phyloP scores from a whole-genome alignment of 2,888 invertebrate species.

The Penaeus monodon region DNA sequence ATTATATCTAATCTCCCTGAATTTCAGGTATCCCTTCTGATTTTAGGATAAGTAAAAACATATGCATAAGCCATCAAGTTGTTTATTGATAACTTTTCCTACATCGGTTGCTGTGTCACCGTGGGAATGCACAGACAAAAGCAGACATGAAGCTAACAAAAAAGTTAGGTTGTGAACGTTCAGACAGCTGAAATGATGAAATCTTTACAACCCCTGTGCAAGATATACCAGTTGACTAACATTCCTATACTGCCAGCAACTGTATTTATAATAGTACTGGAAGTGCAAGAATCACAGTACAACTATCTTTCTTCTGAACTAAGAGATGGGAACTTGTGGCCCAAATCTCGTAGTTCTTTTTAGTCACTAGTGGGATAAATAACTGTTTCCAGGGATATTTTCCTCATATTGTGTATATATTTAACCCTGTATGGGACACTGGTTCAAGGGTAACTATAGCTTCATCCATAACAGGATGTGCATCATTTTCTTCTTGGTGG shows the following conservation, averaged over 20 bases:
- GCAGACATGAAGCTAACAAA: constrained; percentile 53
- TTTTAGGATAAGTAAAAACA: not conserved
- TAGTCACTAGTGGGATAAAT: too few relatives aligned
- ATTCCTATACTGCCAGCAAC: constrained; percentile 4
- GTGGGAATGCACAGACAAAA: constrained; percentile 59
- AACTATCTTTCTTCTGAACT: too few relatives aligned
- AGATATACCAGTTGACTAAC: constrained; percentile 11
- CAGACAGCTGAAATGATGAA: constrained; percentile 34
- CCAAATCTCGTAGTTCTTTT: too few relatives aligned
- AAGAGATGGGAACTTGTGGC: too few relatives aligned
- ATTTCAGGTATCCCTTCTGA: not conserved
- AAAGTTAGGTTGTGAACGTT: constrained; percentile 46
- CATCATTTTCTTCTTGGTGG: constrained; percentile 12
- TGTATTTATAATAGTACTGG: not conserved
- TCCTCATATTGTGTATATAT: too few relatives aligned
- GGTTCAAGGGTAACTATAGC: not conserved
- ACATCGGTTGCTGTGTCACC: constrained; percentile 56
- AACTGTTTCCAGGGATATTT: too few relatives aligned
- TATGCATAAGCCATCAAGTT: constrained; percentile 42
- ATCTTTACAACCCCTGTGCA: constrained; percentile 29
- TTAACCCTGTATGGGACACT: not conserved
- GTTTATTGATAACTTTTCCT: constrained; percentile 53
- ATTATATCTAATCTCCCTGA: too few relatives aligned
- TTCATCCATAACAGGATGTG: constrained; percentile 3
- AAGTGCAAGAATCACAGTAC: too few relatives aligned